Evolutionary conservation across 1,140 invertebrate species (phyloP), one percentile per base, ranked within the genome.

Genomic region (Aphidius ervi): DNA sequence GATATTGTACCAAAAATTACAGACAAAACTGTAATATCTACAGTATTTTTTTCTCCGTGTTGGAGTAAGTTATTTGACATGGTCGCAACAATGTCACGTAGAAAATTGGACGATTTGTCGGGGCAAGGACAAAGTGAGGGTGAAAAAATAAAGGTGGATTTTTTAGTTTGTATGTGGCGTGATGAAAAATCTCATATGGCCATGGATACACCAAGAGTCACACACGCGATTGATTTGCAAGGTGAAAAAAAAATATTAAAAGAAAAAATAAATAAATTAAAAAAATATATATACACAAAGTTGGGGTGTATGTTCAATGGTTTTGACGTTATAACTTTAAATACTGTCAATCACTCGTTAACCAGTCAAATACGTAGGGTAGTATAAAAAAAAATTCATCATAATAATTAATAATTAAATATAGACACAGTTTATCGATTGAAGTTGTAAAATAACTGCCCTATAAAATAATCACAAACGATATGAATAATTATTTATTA

Each of bases 41-140:
- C n/a, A n/a, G n/a, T n/a, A n/a, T n/a, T n/a, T n/a, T n/a, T n/a
- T n/a, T n/a, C n/a, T n/a, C n/a, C n/a, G n/a, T 52, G 53, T 60
- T 53, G n/a, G 10, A 58, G 56, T 54, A 58, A 56, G 59, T 54
- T 58, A 60, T 61, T 57, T 54, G 58, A 58, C 47, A 37, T 45
- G 41, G 61, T 57, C 49, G 54, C 45, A 62, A 58, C 59, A 59
- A 62, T 56, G 61, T 66, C 65, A 63, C 65, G 65, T 65, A 65
- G 61, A 65, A 65, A 63, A 65, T 65, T 65, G 64, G 61, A 62
- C 61, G 58, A 65, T 65, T 62, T 58, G 64, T 65, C 8, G 48
- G 45, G 47, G 52, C 58, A 40, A 46, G 45, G 49, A 57, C 43
- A 23, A 58, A 9, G 42, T 40, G 50, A 60, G 49, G 45, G 59